These are phyloP conservation scores for Erpornis zantholeuca DNA, from an alignment of 2,113 vertebrate genomes.

Conservation along the genomic window DNA sequence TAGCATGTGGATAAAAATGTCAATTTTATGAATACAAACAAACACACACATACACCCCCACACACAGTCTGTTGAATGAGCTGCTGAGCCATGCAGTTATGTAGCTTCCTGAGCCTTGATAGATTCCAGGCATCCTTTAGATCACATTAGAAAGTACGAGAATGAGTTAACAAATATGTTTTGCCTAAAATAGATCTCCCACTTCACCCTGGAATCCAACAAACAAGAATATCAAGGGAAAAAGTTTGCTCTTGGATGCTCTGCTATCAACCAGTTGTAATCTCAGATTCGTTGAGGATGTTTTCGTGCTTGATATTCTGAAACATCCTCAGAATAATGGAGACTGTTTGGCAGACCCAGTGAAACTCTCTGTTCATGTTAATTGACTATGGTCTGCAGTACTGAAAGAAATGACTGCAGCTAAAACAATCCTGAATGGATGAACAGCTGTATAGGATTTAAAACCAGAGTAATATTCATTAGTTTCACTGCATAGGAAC, in stretches of 20 bases:
- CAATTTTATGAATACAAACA: neutral
- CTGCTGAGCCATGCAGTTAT: neutral
- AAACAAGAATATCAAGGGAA: neutral
- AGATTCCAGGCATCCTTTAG: neutral
- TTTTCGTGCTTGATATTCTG: neutral
- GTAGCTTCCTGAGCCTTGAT: neutral
- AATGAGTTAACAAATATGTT: neutral
- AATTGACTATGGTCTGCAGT: neutral
- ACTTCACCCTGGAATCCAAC: neutral
- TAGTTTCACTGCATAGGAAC: neutral
- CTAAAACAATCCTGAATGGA: neutral
- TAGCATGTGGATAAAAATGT: neutral
- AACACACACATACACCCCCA: neutral
- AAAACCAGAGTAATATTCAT: neutral
- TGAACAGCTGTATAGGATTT: neutral
- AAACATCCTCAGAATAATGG: neutral
- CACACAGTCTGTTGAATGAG: accelerated
- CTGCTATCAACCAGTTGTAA: neutral
- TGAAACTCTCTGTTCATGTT: neutral
- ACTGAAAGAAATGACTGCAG: neutral
- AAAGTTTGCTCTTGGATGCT: neutral
- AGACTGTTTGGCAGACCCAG: neutral
- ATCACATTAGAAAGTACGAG: neutral
- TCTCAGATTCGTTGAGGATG: neutral
- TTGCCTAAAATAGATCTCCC: neutral